These are phyloP conservation scores for Cromileptes altivelis DNA, from an alignment of 2,113 vertebrate genomes.

Conservation along the genomic window DNA sequence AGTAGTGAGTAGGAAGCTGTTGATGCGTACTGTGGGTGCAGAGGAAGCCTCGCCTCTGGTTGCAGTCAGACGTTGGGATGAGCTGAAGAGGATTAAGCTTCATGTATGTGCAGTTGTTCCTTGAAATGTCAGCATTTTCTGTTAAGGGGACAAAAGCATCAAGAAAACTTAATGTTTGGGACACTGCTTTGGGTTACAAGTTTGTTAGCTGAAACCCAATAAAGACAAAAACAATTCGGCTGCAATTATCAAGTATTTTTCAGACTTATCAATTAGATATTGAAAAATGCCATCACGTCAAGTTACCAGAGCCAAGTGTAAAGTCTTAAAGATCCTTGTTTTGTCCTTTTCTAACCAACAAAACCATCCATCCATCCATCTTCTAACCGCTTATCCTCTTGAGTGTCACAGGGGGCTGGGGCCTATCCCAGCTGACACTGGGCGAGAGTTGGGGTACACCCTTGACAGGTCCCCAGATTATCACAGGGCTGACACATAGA, in stretches of 20 bases:
- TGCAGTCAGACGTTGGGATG: conserved; percentile 71
- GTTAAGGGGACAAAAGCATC: background rate
- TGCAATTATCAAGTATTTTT: background rate
- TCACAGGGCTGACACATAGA: no score
- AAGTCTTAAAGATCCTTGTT: background rate
- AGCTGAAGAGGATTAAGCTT: conserved; percentile 71
- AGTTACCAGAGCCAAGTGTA: background rate
- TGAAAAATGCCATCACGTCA: background rate
- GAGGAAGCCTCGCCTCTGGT: conserved; percentile 67
- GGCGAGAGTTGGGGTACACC: no score
- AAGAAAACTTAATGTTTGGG: background rate
- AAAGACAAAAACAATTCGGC: background rate
- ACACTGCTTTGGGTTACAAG: background rate
- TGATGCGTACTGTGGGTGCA: conserved; percentile 75
- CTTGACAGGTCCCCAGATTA: no score
- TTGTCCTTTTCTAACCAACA: background rate
- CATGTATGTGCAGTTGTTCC: conserved; percentile 71
- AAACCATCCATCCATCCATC: background rate
- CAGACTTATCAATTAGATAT: background rate
- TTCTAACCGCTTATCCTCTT: no score
- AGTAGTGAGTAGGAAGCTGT: background rate
- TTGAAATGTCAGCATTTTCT: conserved; percentile 15
- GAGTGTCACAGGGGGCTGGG: no score
- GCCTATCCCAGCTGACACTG: no score
- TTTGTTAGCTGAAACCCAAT: background rate